Base-by-base conservation (phyloP, 2,113 vertebrate species). In the Hiodon tergisus region DNA sequence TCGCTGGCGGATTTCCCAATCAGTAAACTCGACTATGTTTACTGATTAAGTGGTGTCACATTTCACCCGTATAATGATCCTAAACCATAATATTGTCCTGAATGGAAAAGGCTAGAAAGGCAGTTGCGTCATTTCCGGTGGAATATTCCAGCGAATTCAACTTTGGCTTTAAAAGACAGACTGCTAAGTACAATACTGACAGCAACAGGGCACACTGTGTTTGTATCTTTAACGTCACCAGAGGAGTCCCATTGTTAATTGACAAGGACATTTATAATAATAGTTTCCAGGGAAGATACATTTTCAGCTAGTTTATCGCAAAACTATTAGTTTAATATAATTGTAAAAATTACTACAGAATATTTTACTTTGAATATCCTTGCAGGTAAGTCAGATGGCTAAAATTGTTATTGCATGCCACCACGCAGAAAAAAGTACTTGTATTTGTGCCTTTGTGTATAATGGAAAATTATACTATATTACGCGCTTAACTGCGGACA, bases 101-200 rank as follows among this genome's bases (percentile, higher is more conserved):
- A 4, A 7, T 10, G 31, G 82, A 83, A 83, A 8, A 68, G 11
- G 48, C 72, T 54, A 72, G 81, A 81, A 79, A 62, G 46, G 1
- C 2, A 0, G 4, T 0, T 0, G 10, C 87, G 89, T 90, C 88
- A 91, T 73, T 77, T 92, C 90, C 90, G 88, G 81, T 88, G 85
- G 91, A 92, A 91, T 84, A 80, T 91, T 90, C 86, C 80, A 88
- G 83, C 52, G 62, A 76, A 76, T 54, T 75, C 73, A 58, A 17
- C 58, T 57, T 71, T 10, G 60, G 81, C 86, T 89, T 87, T 89
- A 87, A 87, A 84, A 69, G 84, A 68, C 78, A 81, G 78, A 70
- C 77, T 63, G 79, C 68, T 77, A 55, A 0, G 31, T 31, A 16
- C 2, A n/a, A 46, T 8, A 9, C 46, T 67, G 65, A 76, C 58